These are phyloP conservation scores for Peucedramus taeniatus DNA, from an alignment of 2,113 vertebrate genomes.

Conservation along the genomic window DNA sequence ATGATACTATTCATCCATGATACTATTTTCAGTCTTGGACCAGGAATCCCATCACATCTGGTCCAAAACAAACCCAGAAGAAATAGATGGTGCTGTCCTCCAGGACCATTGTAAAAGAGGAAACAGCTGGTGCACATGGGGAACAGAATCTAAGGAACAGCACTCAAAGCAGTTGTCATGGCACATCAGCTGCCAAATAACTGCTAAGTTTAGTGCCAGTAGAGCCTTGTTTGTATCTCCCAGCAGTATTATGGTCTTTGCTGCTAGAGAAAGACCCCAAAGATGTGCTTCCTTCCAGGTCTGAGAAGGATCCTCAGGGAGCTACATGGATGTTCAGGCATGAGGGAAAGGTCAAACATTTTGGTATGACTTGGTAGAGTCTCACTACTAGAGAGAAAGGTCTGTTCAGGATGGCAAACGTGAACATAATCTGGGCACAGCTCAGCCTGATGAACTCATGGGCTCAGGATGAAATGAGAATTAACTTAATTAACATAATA, in stretches of 20 bases:
- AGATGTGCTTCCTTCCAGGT: background rate
- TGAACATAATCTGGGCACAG: background rate
- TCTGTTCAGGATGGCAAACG: background rate
- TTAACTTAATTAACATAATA: background rate
- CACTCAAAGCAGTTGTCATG: background rate
- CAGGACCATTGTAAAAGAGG: background rate
- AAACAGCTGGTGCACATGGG: background rate
- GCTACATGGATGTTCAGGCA: background rate
- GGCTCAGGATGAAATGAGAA: background rate
- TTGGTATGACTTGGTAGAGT: background rate
- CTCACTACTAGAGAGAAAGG: background rate
- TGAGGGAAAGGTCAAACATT: background rate
- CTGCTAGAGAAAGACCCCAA: background rate
- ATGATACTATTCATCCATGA: background rate
- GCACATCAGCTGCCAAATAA: background rate
- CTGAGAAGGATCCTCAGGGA: background rate
- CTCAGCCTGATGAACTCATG: background rate
- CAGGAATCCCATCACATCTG: background rate
- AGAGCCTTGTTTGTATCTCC: background rate
- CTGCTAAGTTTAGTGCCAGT: background rate
- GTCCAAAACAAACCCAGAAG: background rate
- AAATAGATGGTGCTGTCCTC: background rate
- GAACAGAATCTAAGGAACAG: background rate
- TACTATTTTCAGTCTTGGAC: background rate
- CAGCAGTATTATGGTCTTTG: background rate